These are phyloP conservation scores for Hoplostethus mediterraneus DNA, from an alignment of 2,797 vertebrate genomes.

Conservation along the genomic window DNA sequence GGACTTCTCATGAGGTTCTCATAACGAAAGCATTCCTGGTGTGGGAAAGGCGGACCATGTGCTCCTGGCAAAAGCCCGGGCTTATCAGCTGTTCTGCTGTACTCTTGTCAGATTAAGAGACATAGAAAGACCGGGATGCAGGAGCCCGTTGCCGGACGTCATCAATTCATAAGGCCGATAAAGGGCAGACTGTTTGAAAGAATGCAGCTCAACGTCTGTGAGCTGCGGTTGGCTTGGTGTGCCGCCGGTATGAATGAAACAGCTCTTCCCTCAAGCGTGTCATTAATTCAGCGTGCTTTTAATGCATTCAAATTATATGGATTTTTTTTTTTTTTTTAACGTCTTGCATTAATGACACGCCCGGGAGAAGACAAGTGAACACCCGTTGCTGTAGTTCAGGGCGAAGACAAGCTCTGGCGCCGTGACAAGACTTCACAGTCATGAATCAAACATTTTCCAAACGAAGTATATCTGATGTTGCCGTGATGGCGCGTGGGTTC, in stretches of 20 bases:
- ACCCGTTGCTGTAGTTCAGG: constrained; percentile 35
- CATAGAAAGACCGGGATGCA: constrained; percentile 25
- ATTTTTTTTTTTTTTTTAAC: constrained; percentile 25
- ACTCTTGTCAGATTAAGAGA: constrained; percentile 18
- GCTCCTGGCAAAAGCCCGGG: constrained; percentile 16
- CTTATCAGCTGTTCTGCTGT: constrained; percentile 37
- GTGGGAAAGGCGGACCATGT: constrained; percentile 16
- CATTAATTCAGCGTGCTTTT: constrained; percentile 51
- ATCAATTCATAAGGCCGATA: constrained; percentile 32
- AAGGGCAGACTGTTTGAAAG: constrained; percentile 21
- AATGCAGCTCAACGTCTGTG: constrained; percentile 1
- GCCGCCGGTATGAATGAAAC: constrained; percentile 52
- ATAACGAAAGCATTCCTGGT: neutral
- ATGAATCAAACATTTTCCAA: constrained; percentile 72
- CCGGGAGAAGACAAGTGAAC: constrained; percentile 51
- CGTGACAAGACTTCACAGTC: constrained; percentile 41
- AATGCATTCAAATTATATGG: constrained; percentile 48
- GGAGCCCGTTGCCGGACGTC: constrained; percentile 36
- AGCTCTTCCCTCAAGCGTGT: constrained; percentile 26
- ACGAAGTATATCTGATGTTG: constrained; percentile 48
- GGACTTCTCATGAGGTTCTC: constrained; percentile 10
- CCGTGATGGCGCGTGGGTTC: constrained; percentile 50
- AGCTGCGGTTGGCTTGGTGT: neutral
- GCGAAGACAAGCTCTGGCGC: constrained; percentile 34
- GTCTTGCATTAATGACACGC: constrained; percentile 53